Conservation (phyloP, 2,113 vertebrate species). For the Castor canadensis region DNA sequence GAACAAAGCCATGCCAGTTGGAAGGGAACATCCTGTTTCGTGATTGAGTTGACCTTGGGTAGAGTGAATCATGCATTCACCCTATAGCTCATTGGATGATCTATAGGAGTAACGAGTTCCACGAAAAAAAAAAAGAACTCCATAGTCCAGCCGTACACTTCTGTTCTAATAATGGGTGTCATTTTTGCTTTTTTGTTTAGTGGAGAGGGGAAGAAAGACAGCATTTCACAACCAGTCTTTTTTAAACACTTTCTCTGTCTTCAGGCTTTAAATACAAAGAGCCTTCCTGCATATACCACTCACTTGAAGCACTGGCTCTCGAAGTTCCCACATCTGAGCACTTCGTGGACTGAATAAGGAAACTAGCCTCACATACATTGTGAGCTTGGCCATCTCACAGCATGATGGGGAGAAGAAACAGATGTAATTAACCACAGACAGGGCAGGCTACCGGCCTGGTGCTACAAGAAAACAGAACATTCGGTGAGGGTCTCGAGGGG, state of each 20-base stretch:
- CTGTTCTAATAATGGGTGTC: not conserved
- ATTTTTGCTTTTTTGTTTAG: not conserved
- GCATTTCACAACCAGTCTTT: rapidly evolving
- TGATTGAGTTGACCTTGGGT: too few relatives aligned
- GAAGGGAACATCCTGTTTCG: slow-evolving; percentile 37
- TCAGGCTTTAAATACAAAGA: too few relatives aligned
- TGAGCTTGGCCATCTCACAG: not conserved
- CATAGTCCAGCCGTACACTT: rapidly evolving
- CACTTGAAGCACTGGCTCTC: not conserved
- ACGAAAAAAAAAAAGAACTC: not conserved
- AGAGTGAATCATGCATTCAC: rapidly evolving
- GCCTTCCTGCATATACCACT: too few relatives aligned
- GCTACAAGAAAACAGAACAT: not conserved
- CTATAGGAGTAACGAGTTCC: not conserved
- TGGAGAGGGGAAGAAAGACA: not conserved
- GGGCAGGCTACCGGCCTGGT: not conserved
- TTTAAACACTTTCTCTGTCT: too few relatives aligned
- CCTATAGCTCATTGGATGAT: not conserved
- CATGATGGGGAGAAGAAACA: not conserved
- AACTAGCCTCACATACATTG: not conserved
- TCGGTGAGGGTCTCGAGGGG: not conserved
- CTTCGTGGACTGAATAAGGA: not conserved
- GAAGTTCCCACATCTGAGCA: not conserved
- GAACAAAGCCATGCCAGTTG: not conserved
- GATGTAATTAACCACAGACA: not conserved